Evolutionary conservation across 1,140 invertebrate species (phyloP).

Genomic region (Drosophila miranda): DNA sequence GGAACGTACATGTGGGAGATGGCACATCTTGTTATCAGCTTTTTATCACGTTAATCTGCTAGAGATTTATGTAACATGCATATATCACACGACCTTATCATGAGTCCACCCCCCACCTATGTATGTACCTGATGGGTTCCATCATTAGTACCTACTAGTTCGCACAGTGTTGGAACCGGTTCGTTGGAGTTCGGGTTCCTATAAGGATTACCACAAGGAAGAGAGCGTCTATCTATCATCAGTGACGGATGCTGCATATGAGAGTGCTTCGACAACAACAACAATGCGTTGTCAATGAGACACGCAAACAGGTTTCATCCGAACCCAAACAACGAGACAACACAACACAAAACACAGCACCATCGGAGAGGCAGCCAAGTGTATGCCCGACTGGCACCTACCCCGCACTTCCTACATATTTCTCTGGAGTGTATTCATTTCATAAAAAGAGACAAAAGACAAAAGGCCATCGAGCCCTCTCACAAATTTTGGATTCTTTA

Average conservation of each 20-base stretch:
- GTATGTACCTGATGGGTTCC: not conserved
- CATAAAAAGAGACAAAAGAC: slow-evolving; percentile 14
- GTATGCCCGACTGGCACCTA: slow-evolving; percentile 36
- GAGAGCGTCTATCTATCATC: too few species aligned
- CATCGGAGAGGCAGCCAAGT: slow-evolving; percentile 24
- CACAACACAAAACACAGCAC: slow-evolving; percentile 26
- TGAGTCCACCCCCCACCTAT: too few species aligned
- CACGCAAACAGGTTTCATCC: slow-evolving; percentile 53
- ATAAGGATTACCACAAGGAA: too few species aligned
- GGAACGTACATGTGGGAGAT: too few species aligned
- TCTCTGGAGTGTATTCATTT: slow-evolving; percentile 14
- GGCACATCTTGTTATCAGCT: slow-evolving; percentile 16
- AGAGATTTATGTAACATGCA: slow-evolving; percentile 32
- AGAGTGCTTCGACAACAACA: slow-evolving; percentile 2
- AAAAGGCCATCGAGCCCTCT: slow-evolving; percentile 22
- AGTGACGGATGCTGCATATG: too few species aligned
- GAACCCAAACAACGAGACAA: slow-evolving; percentile 23
- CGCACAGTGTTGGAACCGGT: slow-evolving; percentile 33
- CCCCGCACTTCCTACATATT: slow-evolving; percentile 5
- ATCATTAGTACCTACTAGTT: slow-evolving; percentile 15
- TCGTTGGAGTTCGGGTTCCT: slow-evolving; percentile 21
- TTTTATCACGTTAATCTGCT: too few species aligned
- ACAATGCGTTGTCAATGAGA: slow-evolving; percentile 58
- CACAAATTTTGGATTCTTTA: too few species aligned
- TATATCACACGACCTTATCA: slow-evolving; percentile 27